A percentile compares a stretch with the other conserved stretches of the same genome.
These are phyloP conservation scores for Pelecanus crispus DNA, from an alignment of 2,113 vertebrate genomes.

Conservation along the genomic window DNA sequence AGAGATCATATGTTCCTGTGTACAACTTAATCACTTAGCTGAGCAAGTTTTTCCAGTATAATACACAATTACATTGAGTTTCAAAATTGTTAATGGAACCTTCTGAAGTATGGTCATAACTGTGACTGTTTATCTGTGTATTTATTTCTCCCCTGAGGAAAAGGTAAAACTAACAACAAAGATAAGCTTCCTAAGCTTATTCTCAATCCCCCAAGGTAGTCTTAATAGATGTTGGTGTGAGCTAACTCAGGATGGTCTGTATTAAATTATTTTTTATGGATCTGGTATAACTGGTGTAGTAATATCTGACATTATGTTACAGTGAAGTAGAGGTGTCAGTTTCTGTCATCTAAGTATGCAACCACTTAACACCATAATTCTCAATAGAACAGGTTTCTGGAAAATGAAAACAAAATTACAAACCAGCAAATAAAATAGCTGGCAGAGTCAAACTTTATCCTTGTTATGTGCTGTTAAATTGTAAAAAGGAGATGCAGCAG, in stretches of 20 bases:
- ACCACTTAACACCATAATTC: neutral
- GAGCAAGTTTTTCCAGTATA: neutral
- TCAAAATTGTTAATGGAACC: neutral
- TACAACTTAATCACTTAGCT: neutral
- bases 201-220: neutral
- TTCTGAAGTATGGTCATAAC: neutral
- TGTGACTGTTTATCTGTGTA: neutral
- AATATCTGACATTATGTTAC: neutral
- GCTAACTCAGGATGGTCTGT: neutral
- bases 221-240: neutral
- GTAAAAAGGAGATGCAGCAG: neutral
- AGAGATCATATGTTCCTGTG: neutral
- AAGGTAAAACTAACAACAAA: neutral
- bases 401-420: neutral
- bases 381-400: neutral
- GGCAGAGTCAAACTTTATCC: neutral
- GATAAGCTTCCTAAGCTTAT: neutral
- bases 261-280: neutral
- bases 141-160: neutral
- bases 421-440: neutral
- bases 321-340: neutral
- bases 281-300: neutral
- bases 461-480: neutral
- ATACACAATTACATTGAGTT: neutral
- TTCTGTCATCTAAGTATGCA: neutral